phyloP scores from a whole-genome alignment of 2,797 vertebrate species.

The Brachymystax lenok region DNA sequence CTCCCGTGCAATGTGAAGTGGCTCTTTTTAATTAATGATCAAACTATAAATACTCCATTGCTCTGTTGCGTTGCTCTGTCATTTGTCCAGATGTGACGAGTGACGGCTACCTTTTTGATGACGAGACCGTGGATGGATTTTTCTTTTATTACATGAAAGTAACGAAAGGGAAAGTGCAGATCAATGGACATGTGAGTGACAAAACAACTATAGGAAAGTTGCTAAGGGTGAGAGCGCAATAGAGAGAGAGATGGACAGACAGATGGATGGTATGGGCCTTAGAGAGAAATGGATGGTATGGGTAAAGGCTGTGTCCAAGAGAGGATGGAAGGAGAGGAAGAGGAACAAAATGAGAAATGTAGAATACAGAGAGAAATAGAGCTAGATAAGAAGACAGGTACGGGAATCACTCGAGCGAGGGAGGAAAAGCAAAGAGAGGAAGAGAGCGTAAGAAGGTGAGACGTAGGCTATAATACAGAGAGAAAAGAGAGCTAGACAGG shows the following conservation, averaged over 20 bases:
- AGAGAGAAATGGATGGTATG: not conserved
- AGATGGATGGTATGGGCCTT: not conserved
- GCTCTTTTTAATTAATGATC: constrained; percentile 37
- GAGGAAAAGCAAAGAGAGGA: too few species aligned
- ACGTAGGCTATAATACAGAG: too few species aligned
- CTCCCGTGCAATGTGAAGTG: constrained; percentile 25
- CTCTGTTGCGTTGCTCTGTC: constrained; percentile 5
- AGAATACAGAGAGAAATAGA: not conserved
- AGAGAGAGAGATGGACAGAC: not conserved
- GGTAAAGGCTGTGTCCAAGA: not conserved
- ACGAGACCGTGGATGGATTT: not conserved
- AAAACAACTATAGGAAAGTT: not conserved
- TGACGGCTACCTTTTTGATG: not conserved
- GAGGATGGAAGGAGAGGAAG: not conserved
- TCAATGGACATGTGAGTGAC: not conserved
- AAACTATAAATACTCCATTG: constrained; percentile 29
- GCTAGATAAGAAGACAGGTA: not conserved
- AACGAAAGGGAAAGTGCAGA: not conserved
- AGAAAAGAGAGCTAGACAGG: not conserved
- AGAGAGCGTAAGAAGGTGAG: too few species aligned
- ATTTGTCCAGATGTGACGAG: not conserved
- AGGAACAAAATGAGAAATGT: not conserved
- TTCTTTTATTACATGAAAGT: too few species aligned
- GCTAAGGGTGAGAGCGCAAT: too few species aligned
- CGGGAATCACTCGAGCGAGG: not conserved